A percentile compares a stretch with the other conserved stretches of the same genome.
Evolutionary conservation across 2,797 vertebrate species (phyloP).

Genomic region (Macrochelys suwanniensis): DNA sequence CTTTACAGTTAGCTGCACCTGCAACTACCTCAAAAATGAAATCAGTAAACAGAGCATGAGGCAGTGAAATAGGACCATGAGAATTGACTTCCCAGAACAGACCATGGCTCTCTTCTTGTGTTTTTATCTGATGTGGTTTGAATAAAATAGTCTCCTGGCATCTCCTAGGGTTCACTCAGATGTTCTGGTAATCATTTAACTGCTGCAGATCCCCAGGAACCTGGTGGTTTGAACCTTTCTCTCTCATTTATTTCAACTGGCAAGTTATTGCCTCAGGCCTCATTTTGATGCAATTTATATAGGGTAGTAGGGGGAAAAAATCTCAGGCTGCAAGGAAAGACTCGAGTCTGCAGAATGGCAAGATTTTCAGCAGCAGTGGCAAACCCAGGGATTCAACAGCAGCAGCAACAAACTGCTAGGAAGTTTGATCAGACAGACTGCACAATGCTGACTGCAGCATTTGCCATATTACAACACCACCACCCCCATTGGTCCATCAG

Average conservation of each 20-base stretch:
- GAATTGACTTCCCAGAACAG: background rate
- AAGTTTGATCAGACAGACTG: background rate
- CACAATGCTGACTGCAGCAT: background rate
- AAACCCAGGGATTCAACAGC: too few relatives aligned
- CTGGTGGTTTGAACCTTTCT: background rate
- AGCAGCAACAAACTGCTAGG: background rate
- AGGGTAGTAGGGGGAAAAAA: background rate
- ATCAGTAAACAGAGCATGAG: background rate
- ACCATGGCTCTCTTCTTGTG: background rate
- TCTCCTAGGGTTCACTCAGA: background rate
- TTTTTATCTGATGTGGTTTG: background rate
- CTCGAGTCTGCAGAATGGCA: accelerated
- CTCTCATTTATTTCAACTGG: background rate
- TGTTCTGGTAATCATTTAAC: background rate
- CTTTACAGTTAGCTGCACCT: background rate
- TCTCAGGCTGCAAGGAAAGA: background rate
- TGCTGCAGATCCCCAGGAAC: background rate
- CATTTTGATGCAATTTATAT: conserved; percentile 6
- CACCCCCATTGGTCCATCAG: background rate
- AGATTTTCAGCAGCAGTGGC: background rate
- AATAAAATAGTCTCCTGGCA: background rate
- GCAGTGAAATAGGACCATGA: background rate
- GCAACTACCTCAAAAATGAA: background rate
- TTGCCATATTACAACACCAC: background rate
- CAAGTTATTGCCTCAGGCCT: background rate